phyloP scores from a whole-genome alignment of 2,797 vertebrate species.

The Dipus sagitta region DNA sequence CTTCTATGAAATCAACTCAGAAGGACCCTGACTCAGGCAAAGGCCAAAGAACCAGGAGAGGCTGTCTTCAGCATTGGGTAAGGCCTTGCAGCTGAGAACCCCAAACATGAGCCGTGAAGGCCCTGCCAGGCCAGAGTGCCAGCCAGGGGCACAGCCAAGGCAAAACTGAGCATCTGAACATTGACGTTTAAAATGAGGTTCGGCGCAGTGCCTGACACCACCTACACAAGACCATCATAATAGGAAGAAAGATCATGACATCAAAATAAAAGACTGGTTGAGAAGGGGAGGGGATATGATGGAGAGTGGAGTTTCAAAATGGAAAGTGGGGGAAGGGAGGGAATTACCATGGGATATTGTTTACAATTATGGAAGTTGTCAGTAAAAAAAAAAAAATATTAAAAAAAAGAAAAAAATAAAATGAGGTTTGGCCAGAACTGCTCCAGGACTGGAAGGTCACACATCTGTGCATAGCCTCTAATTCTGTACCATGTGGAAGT shows the following conservation, averaged over 20 bases:
- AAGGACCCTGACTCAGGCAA: background rate
- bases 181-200: background rate
- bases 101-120: background rate
- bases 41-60: background rate
- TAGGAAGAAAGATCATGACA: too few species aligned
- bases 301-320: too few species aligned
- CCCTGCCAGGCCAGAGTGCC: background rate
- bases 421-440: background rate
- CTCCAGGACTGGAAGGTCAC: background rate
- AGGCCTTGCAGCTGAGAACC: background rate
- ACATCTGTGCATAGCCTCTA: background rate
- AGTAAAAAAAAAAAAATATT: too few species aligned
- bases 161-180: accelerated
- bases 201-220: background rate
- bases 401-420: background rate
- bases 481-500: accelerated
- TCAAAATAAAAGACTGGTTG: too few species aligned
- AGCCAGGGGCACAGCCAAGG: background rate
- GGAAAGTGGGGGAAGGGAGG: too few species aligned
- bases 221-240: too few species aligned
- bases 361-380: too few species aligned
- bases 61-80: background rate
- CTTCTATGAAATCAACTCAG: conserved; percentile 15
- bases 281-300: too few species aligned
- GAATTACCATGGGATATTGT: too few species aligned